Evolutionary conservation across 2,888 invertebrate species (phyloP).

Genomic region (Ennomos erosarius): DNA sequence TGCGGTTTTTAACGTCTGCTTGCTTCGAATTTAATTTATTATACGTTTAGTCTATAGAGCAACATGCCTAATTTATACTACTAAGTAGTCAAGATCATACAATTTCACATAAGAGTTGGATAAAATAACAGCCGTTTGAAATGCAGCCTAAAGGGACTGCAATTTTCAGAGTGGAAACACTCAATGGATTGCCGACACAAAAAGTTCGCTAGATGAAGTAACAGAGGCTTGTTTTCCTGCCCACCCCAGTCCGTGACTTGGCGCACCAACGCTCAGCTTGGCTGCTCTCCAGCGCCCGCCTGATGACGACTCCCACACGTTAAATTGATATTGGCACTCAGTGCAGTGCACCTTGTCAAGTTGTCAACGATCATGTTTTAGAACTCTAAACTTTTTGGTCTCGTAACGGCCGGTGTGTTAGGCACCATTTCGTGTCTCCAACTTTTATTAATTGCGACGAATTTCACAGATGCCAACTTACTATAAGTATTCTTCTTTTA

Average conservation of each 20-base stretch:
- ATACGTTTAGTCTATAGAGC: background rate
- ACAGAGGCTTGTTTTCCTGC: slow-evolving; percentile 57
- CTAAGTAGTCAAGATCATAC: too few species aligned
- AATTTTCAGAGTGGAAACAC: slow-evolving; percentile 31
- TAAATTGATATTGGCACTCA: slow-evolving; percentile 78
- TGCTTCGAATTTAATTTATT: background rate
- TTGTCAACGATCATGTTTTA: slow-evolving; percentile 57
- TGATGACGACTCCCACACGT: slow-evolving; percentile 71
- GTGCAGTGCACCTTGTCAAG: slow-evolving; percentile 54
- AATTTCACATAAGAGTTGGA: too few species aligned
- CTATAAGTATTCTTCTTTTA: slow-evolving; percentile 11
- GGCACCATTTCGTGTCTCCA: slow-evolving; percentile 12
- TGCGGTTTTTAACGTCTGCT: background rate
- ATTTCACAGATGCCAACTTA: slow-evolving; percentile 19
- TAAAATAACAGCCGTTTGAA: too few species aligned
- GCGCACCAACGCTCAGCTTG: slow-evolving; percentile 54
- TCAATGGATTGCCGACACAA: slow-evolving; percentile 42
- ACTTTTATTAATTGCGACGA: slow-evolving; percentile 28
- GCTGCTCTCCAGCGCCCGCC: slow-evolving; percentile 58
- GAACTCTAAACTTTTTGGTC: slow-evolving; percentile 50
- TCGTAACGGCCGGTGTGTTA: slow-evolving; percentile 34
- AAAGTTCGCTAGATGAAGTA: slow-evolving; percentile 50
- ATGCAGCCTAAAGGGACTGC: too few species aligned
- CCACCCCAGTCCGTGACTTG: slow-evolving; percentile 58
- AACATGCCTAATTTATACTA: too few species aligned